Conservation (phyloP, 2,113 vertebrate genomes). For the Bubo scandiacus region DNA sequence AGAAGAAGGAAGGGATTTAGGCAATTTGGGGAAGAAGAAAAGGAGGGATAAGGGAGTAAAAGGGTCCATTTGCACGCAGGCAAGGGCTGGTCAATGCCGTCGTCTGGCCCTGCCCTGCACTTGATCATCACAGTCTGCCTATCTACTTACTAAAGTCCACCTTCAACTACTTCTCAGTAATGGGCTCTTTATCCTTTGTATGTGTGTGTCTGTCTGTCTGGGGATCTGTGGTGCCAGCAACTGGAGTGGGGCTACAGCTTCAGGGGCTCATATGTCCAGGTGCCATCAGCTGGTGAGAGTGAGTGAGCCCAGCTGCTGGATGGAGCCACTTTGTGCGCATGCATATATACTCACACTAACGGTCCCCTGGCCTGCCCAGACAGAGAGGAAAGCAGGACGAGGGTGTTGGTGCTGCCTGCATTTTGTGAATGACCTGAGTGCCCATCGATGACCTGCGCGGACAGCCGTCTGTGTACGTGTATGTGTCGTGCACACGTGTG, state of each 20-base stretch:
- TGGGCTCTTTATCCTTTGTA: too few relatives aligned
- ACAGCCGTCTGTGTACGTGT: background rate
- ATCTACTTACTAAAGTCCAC: background rate
- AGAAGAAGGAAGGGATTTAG: background rate
- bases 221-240: background rate
- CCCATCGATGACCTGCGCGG: fast-evolving
- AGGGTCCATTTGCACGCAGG: background rate
- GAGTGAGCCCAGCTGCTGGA: background rate
- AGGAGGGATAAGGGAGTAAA: background rate
- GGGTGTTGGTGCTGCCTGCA: background rate
- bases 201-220: background rate
- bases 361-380: background rate
- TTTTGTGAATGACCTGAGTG: background rate
- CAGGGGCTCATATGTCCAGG: fast-evolving
- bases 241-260: background rate
- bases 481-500: fast-evolving
- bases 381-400: background rate
- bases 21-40: background rate
- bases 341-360: fast-evolving
- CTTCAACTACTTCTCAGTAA: background rate
- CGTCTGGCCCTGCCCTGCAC: background rate
- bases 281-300: background rate
- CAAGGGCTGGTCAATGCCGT: background rate
- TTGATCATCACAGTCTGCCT: background rate
- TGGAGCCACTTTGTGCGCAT: fast-evolving